Evolutionary conservation across 2,888 invertebrate species (phyloP), one percentile per base, ranked within the genome.

Genomic region (Hypena proboscidalis): DNA sequence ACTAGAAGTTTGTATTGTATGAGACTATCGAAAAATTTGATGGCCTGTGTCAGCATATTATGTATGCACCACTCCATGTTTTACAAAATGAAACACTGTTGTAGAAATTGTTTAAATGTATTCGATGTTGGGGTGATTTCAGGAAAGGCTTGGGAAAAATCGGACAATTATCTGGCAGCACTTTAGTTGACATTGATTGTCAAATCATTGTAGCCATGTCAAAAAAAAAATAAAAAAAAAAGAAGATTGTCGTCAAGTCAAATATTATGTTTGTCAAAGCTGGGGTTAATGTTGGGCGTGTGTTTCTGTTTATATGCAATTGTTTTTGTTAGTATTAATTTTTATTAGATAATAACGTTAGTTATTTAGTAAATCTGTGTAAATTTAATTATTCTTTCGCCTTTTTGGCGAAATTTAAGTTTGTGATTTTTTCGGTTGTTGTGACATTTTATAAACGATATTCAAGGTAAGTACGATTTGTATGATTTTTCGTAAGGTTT

Each of bases 391-490:
- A 39, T 22, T 29, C 11, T 21, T 37, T 25, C 29, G 15, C 4
- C 20, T 26, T 32, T 39, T 37, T 22, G 17, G 29, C 37, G 40
- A 13, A 36, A 29, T 40, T 27, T 31, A 9, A 23, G 7, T 26
- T 30, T 29, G 49, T 38, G 41, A 37, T 17, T 35, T 43, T n/a
- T 10, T 47, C 29, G 44, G 26, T 23, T 29, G 7, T 26, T 29
- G 34, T 20, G 21, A 39, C 40, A 42, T 35, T 32, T 48, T 38
- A 38, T 22, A 15, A 36, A 33, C 22, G 42, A 50, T 52, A 54
- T 39, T 54, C 53, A 54, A 64, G 58, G 64, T 68, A 57, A 61
- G 52, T 9, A 41, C 6, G 25, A 32, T 20, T 17, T 17, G 3
- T 5, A 17, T 17, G 5, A 17, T 4, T 4, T 17, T 3, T 4